Conservation (phyloP, 2,888 invertebrate species). For the Galerucella nymphaeae region DNA sequence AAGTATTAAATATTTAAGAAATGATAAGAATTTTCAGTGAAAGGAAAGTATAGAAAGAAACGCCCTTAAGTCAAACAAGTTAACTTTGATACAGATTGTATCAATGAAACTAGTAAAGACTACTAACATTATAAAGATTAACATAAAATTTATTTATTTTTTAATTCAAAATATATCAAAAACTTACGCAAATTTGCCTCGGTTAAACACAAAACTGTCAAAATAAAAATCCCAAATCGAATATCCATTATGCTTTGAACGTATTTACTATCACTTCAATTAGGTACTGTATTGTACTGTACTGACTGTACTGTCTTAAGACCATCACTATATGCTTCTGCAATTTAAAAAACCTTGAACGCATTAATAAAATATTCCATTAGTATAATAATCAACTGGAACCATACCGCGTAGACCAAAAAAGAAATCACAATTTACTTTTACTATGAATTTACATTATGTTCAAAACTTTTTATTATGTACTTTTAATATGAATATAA, state of each 20-base stretch:
- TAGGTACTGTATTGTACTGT: not conserved
- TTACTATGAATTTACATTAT: no score
- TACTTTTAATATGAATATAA: no score
- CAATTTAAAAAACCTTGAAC: conserved; percentile 5
- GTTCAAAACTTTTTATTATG: no score
- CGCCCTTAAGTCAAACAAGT: no score
- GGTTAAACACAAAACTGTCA: not conserved
- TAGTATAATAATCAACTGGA: not conserved
- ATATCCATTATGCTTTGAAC: not conserved
- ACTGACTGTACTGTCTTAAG: not conserved
- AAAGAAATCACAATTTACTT: not conserved
- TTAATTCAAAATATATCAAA: not conserved
- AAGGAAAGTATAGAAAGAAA: no score
- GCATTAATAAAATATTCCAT: not conserved
- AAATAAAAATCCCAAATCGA: not conserved
- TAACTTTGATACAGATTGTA: not conserved
- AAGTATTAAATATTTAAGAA: no score
- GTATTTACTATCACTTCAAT: not conserved
- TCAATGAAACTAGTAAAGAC: no score
- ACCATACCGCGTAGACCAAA: not conserved
- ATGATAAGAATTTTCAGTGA: no score
- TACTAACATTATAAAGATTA: no score
- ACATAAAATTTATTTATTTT: not conserved
- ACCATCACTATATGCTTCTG: conserved; percentile 4
- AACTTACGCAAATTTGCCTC: conserved; percentile 5